Percentiles rank a stretch among this genome's conserved stretches.
These are phyloP conservation scores for Epistrophella euchroma DNA, from an alignment of 2,888 invertebrate species.

Conservation along the genomic window DNA sequence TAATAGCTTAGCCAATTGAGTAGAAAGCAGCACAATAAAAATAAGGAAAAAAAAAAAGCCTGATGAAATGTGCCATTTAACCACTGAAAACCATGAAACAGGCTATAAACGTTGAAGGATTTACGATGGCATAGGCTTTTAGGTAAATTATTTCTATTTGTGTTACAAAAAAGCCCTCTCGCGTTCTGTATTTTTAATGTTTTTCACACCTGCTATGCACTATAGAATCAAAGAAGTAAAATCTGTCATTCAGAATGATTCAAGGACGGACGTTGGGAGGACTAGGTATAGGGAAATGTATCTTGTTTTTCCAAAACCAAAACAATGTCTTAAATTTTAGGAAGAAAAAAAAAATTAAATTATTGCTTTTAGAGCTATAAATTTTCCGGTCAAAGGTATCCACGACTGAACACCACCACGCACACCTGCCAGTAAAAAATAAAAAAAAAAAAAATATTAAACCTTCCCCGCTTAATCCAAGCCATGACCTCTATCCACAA, in stretches of 20 bases:
- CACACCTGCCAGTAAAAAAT: neutral
- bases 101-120: conserved; percentile 29
- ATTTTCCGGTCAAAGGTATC: conserved; percentile 12
- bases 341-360: neutral
- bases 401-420: neutral
- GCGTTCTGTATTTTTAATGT: neutral
- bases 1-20: conserved; percentile 52
- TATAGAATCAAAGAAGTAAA: neutral
- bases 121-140: conserved; percentile 47
- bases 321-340: neutral
- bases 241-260: conserved; percentile 21
- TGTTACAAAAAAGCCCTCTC: neutral
- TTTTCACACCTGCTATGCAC: conserved; percentile 19
- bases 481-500: conserved; percentile 1
- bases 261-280: neutral
- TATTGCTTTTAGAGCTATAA: neutral
- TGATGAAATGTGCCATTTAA: conserved; percentile 35
- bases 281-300: neutral
- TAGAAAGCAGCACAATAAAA: conserved; percentile 6
- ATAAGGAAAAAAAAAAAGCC: neutral
- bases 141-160: conserved; percentile 47
- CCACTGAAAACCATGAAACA: conserved; percentile 46
- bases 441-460: neutral
- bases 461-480: neutral
- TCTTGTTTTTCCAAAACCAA: neutral